These are phyloP conservation scores for Xanthia togata DNA, from an alignment of 2,888 invertebrate species.

Conservation along the genomic window DNA sequence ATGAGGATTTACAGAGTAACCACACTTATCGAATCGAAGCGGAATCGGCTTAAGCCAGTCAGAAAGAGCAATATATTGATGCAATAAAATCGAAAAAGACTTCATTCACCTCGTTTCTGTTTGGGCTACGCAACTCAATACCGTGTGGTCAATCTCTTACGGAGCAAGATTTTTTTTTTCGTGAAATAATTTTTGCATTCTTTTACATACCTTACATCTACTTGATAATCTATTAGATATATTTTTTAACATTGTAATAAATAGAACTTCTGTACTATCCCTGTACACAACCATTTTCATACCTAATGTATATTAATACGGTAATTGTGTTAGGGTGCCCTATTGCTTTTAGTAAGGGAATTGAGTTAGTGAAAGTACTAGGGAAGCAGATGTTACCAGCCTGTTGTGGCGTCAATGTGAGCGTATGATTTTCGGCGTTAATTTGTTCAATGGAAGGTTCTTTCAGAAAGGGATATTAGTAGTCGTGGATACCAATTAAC, in stretches of 20 bases:
- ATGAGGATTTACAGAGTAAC: not conserved
- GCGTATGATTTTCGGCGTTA: constrained; percentile 22
- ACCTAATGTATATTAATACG: constrained; percentile 62
- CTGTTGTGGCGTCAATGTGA: constrained; percentile 39
- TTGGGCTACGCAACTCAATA: not conserved
- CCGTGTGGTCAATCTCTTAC: not conserved
- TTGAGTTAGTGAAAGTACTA: constrained; percentile 61
- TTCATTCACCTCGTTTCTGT: not conserved
- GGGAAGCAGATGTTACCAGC: constrained; percentile 46
- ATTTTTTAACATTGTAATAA: not conserved
- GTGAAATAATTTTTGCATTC: not conserved
- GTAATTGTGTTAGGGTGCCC: constrained; percentile 53
- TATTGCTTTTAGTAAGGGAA: constrained; percentile 57
- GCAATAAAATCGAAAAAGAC: not conserved
- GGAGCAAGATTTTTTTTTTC: not conserved
- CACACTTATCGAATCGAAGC: not conserved
- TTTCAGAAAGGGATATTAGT: not conserved
- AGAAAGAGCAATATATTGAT: too few species aligned
- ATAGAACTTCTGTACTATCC: constrained; percentile 30
- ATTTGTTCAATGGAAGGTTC: constrained; percentile 16
- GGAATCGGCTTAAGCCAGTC: too few species aligned
- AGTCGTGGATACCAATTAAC: not conserved
- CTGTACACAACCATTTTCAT: constrained; percentile 28
- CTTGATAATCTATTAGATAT: not conserved
- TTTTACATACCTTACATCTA: not conserved